Evolutionary conservation across 2,888 invertebrate genomes (phyloP).

Genomic region (Sthenelais limicola): DNA sequence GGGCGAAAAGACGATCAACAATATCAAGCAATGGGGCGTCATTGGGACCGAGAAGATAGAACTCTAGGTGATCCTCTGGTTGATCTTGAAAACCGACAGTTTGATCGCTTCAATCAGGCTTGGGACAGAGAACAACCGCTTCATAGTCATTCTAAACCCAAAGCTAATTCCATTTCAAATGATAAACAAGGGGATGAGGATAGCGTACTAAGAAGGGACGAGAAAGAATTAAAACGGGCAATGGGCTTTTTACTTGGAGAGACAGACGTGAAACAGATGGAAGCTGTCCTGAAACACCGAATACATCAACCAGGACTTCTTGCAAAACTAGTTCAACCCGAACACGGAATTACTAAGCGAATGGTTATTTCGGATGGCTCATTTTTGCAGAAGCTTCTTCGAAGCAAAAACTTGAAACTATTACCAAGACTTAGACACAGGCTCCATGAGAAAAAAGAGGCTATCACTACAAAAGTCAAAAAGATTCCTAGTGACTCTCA

Average conservation of each 20-base stretch:
- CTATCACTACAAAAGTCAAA: no score
- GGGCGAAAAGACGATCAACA: conserved; percentile 4
- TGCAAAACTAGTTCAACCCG: no score
- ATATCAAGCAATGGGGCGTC: conserved; percentile 5
- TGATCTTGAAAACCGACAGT: conserved; percentile 3
- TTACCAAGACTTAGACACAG: no score
- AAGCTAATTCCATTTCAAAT: neutral
- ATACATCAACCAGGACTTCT: no score
- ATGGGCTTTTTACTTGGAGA: conserved; percentile 36
- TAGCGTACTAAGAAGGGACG: conserved; percentile 16
- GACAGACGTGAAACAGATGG: conserved; percentile 16
- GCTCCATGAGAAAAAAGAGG: no score
- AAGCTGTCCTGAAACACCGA: neutral
- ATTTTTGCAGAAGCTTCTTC: no score
- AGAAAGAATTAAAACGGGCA: conserved; percentile 27
- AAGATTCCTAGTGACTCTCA: no score
- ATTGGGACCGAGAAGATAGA: conserved; percentile 33
- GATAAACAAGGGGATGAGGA: neutral
- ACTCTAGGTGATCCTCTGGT: neutral
- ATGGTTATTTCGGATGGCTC: no score
- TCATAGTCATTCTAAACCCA: no score
- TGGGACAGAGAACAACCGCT: conserved; percentile 21
- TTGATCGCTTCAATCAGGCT: neutral
- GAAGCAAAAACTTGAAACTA: no score
- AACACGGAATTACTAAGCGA: no score